These are phyloP conservation scores for Propsilocerus akamusi DNA, from an alignment of 1,140 invertebrate genomes.

Conservation along the genomic window DNA sequence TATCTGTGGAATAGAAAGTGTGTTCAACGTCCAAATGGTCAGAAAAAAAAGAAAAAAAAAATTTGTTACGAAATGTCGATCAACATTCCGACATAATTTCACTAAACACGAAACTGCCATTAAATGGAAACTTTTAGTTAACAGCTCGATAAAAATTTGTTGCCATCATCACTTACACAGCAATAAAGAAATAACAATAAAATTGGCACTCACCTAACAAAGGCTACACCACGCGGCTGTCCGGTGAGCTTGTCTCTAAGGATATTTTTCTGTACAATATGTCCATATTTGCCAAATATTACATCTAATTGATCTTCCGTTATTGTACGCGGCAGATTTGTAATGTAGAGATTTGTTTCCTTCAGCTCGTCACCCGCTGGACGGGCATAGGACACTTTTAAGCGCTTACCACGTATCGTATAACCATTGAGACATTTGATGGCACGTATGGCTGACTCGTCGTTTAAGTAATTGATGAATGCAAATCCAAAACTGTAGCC, in stretches of 20 bases:
- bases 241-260: constrained; percentile 74
- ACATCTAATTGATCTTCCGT: constrained; percentile 64
- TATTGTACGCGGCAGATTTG: constrained; percentile 72
- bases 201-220: constrained; percentile 53
- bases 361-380: constrained; percentile 84
- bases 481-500: constrained; percentile 93
- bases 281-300: constrained; percentile 70
- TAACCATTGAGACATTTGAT: constrained; percentile 77
- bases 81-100: not conserved
- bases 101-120: not conserved
- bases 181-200: not conserved
- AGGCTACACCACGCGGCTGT: constrained; percentile 70
- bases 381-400: constrained; percentile 75
- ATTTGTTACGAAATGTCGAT: not conserved
- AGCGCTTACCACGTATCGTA: constrained; percentile 65
- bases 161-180: not conserved
- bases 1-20: constrained; percentile 42
- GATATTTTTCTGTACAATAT: constrained; percentile 79
- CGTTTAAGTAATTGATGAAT: constrained; percentile 79
- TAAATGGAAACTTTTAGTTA: constrained; percentile 5
- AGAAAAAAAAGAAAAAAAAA: constrained; percentile 6
- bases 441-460: constrained; percentile 69
- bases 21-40: constrained; percentile 8
- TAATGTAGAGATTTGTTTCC: constrained; percentile 87
- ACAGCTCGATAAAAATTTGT: not conserved